Base-by-base conservation (phyloP, 92 coral and sea anemone genomes). In the Parazoanthus darwini region DNA sequence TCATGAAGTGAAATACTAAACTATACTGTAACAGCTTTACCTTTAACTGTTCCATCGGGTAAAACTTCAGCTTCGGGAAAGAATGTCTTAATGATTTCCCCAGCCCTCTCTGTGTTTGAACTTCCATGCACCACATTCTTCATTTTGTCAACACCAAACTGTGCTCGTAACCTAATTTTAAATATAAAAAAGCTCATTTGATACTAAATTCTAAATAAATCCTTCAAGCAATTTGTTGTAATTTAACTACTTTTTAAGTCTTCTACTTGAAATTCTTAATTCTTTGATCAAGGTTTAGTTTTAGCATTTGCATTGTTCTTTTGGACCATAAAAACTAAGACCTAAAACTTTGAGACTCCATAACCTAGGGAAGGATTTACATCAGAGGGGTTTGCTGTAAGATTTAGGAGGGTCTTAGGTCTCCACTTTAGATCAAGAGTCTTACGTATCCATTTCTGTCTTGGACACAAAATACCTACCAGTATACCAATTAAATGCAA, bases 51-150 rank as follows among this genome's bases (percentile, higher is more conserved):
- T 63, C 99, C 99, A 94, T 93, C 96, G 25, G 98, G 98, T 50
- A 92, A 77, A 37, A 97, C 74, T 82, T 95, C 96, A 18, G 92
- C 97, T 82, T 97, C 98, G 59, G 99, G 99, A 80, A 97, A 94
- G 83, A 95, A 92, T 92, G 92, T 95, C 75, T 92, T 91, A n/a
- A 97, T 97, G 36, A 92, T 93, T 43, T 91, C 72, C 33, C 88
- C 96, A 71, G 98, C 99, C 48, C 89, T 95, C 39, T 93, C 98
- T 72, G 88, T 88, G 83, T 92, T 82, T 13, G 99, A 97, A 50
- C 97, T 94, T 71, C 99, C 99, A 90, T 97, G 99, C 23, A 97
- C 99, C 59, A 93, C 98, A 92, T 97, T 97, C 88, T 90, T 97
- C 92, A 96, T 59, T 38, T 88, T 85, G 88, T 97, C 98, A 20